Percentiles rank a stretch among this genome's conserved stretches.
phyloP scores from a whole-genome alignment of 2,797 vertebrate species.

The Spinus pinus region DNA sequence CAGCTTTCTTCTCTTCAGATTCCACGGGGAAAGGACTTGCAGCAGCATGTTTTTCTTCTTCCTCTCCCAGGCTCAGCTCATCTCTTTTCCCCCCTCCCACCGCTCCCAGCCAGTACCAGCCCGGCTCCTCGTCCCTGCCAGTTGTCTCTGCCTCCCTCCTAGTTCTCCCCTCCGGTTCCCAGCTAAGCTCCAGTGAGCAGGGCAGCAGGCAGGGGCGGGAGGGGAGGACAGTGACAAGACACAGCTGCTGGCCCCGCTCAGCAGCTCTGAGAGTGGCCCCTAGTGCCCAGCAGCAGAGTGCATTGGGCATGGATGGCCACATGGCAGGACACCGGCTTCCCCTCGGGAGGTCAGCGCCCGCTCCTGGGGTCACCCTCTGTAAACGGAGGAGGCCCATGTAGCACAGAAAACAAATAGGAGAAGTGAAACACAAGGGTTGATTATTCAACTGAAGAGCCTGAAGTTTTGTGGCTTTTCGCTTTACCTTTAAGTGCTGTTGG shows the following conservation, averaged over 20 bases:
- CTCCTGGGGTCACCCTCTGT: background rate
- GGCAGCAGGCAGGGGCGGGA: background rate
- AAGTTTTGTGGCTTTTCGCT: background rate
- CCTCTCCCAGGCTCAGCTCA: slow-evolving; percentile 4
- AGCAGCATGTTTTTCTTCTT: slow-evolving; percentile 44
- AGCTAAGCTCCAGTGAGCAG: slow-evolving; percentile 33
- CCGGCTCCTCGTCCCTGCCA: background rate
- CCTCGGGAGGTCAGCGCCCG: rapidly evolving
- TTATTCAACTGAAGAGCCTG: background rate
- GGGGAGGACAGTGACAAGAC: slow-evolving; percentile 16
- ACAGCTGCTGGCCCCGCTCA: slow-evolving; percentile 21
- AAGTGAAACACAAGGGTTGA: background rate
- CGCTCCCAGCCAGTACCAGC: background rate
- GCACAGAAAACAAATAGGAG: background rate
- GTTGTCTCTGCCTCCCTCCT: background rate
- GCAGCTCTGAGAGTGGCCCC: slow-evolving; percentile 39
- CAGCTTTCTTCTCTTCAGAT: background rate
- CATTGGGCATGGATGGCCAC: background rate
- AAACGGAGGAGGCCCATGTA: background rate
- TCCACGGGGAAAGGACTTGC: slow-evolving; percentile 10
- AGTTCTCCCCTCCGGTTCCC: background rate
- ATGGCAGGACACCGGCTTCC: background rate
- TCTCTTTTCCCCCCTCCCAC: background rate
- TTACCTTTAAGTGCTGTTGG: background rate
- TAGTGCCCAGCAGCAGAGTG: background rate